phyloP scores from a whole-genome alignment of 1,140 invertebrate species.

The Metaphire vulgaris region DNA sequence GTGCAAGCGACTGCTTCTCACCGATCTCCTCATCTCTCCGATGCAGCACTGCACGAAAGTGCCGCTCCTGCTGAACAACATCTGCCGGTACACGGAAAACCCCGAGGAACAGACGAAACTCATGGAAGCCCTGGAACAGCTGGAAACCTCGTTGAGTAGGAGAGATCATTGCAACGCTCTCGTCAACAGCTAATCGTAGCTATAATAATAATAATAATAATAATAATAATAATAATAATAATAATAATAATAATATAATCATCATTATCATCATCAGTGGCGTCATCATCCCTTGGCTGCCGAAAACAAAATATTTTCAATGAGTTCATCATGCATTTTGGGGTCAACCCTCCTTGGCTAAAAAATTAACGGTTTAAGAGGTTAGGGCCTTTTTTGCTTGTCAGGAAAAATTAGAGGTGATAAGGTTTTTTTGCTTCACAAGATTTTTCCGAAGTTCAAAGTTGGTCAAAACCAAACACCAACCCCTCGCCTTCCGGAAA shows the following conservation, averaged over 20 bases:
- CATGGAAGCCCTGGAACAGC: constrained; percentile 58
- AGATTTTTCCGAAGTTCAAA: too few species aligned
- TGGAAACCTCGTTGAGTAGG: constrained; percentile 62
- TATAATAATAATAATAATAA: not conserved
- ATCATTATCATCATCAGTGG: not conserved
- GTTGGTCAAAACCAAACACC: too few species aligned
- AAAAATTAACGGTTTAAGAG: too few species aligned
- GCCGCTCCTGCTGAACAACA: constrained; percentile 61
- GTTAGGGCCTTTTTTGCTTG: too few species aligned
- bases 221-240: not conserved
- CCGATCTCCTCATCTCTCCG: constrained; percentile 62
- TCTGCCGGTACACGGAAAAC: constrained; percentile 58
- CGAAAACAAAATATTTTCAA: too few species aligned
- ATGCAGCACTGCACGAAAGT: constrained; percentile 63
- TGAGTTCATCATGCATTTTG: too few species aligned
- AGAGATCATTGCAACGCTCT: constrained; percentile 19
- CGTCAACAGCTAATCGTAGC: not conserved
- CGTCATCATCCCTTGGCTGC: too few species aligned
- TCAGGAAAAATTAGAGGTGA: too few species aligned
- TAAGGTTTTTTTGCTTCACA: too few species aligned
- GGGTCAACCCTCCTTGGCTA: too few species aligned
- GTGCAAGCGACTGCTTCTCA: constrained; percentile 63
- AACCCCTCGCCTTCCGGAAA: too few species aligned
- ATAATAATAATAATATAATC: not conserved
- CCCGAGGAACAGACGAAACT: constrained; percentile 56